These are phyloP conservation scores for Alexandromys fortis DNA, from an alignment of 2,113 vertebrate genomes.

Conservation along the genomic window DNA sequence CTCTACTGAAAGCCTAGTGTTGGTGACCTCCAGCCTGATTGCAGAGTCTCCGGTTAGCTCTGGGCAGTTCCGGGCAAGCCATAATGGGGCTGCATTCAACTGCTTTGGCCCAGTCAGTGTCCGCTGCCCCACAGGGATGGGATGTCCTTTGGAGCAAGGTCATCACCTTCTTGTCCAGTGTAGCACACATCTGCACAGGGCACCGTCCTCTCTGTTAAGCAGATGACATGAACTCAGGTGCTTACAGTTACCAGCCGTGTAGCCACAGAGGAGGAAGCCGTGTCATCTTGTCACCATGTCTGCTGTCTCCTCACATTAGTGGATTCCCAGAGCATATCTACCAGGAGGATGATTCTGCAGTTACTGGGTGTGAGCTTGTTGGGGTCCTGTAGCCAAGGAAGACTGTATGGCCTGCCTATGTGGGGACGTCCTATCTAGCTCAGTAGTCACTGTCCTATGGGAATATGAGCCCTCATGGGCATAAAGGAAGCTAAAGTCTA, in stretches of 20 bases:
- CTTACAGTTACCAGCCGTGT: too few relatives aligned
- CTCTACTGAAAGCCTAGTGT: neutral
- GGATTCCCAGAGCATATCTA: neutral
- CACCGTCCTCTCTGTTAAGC: neutral
- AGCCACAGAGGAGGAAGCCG: too few relatives aligned
- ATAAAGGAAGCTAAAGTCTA: neutral
- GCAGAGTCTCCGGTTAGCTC: neutral
- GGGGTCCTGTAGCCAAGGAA: accelerated
- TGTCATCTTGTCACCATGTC: neutral
- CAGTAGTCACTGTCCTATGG: accelerated
- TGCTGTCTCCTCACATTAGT: neutral
- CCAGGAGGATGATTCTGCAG: neutral
- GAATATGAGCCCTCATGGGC: neutral
- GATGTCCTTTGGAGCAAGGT: neutral
- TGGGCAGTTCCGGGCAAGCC: neutral
- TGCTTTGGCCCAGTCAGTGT: neutral
- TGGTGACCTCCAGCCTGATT: neutral
- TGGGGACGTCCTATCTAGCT: neutral
- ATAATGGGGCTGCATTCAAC: neutral
- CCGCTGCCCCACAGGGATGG: accelerated
- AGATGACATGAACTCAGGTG: neutral
- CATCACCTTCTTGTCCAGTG: neutral
- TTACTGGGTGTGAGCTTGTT: neutral
- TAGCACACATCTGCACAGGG: neutral
- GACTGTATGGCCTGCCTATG: accelerated